These are phyloP conservation scores for mouse (Mus musculus) DNA, from an alignment of 2,113 vertebrate genomes.

Conservation along the genomic window GRCm39 chr5:41176501-41177000, in stretches of 20 bases:
- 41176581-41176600: not conserved
- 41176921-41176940: not conserved
- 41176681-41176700: not conserved
- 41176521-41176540: not conserved
- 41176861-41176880: not conserved
- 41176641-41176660: too few species aligned
- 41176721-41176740: not conserved
- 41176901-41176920: conserved; percentile 38
- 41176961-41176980: conserved; percentile 52
- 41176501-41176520: not conserved
- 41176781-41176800: not conserved
- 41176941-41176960: conserved; percentile 47
- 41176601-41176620: not conserved
- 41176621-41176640: not conserved
- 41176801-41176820: not conserved
- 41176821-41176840: not conserved
- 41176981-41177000: conserved; percentile 65
- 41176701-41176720: not conserved
- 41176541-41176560: not conserved
- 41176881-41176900: conserved; percentile 27
- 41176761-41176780: not conserved
- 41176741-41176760: not conserved
- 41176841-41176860: not conserved
- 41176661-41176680: not conserved
- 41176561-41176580: not conserved